Evolutionary conservation across 2,113 vertebrate genomes (phyloP).

Genomic region (Grammomys surdaster): DNA sequence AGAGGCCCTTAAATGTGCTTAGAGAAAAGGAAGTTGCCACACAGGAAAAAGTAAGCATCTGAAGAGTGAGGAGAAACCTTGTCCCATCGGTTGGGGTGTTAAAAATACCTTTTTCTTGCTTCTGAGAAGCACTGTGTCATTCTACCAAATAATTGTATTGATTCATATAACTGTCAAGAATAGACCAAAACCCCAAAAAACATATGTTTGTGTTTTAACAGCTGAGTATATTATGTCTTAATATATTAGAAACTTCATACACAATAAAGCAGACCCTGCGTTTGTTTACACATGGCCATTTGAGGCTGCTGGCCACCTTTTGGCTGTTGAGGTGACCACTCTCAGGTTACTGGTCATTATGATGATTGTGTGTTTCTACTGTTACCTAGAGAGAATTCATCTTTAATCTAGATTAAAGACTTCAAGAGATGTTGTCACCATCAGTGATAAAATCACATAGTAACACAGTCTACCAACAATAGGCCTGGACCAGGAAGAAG

Average conservation of each 20-base stretch:
- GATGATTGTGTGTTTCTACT: not conserved
- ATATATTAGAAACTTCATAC: not conserved
- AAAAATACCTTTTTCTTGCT: not conserved
- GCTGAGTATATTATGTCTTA: not conserved
- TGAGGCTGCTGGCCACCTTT: not conserved
- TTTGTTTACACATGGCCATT: not conserved
- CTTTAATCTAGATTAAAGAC: not conserved
- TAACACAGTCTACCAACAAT: not conserved
- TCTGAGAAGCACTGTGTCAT: slow-evolving; percentile 8
- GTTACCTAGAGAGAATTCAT: not conserved
- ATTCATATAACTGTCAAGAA: slow-evolving; percentile 6
- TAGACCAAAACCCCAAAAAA: slow-evolving; percentile 38
- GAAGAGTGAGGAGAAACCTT: not conserved
- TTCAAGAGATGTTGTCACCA: not conserved
- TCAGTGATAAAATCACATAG: not conserved
- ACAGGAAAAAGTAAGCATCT: not conserved
- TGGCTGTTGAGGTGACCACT: not conserved
- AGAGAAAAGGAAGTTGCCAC: not conserved
- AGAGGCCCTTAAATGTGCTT: slow-evolving; percentile 25
- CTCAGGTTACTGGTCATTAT: not conserved
- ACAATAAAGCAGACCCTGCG: not conserved
- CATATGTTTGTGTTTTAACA: not conserved
- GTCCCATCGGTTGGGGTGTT: not conserved
- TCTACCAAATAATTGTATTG: slow-evolving; percentile 8
- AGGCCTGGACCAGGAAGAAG: not conserved